Evolutionary conservation across 1,140 invertebrate species (phyloP).

Genomic region (Cryptotermes secundus): DNA sequence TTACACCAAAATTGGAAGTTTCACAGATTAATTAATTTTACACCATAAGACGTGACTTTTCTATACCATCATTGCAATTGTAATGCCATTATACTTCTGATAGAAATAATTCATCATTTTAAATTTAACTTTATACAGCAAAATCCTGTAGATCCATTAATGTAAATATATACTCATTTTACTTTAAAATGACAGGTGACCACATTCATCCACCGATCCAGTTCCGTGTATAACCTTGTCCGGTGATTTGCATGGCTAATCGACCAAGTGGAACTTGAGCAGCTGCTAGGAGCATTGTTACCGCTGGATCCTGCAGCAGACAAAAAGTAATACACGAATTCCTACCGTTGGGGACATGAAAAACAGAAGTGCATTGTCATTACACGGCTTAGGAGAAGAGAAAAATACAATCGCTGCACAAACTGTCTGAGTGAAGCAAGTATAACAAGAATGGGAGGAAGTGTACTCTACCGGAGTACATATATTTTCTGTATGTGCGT

Average conservation of each 20-base stretch:
- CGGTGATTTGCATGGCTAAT: conserved; percentile 15
- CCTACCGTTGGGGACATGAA: not conserved
- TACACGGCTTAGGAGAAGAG: not conserved
- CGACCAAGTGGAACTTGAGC: not conserved
- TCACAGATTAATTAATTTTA: too few relatives aligned
- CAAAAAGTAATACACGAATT: not conserved
- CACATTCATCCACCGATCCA: not conserved
- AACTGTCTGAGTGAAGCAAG: too few relatives aligned
- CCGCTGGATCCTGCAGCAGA: not conserved
- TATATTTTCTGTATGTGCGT: too few relatives aligned
- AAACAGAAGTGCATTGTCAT: conserved; percentile 1
- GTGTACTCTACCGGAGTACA: too few relatives aligned
- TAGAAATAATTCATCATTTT: not conserved
- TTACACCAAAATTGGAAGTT: too few relatives aligned
- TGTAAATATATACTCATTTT: too few relatives aligned
- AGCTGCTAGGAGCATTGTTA: not conserved
- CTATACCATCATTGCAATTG: too few relatives aligned
- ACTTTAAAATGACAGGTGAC: not conserved
- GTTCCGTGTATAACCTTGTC: not conserved
- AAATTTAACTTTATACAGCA: not conserved
- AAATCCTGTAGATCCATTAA: too few relatives aligned
- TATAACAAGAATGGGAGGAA: too few relatives aligned
- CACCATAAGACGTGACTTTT: too few relatives aligned
- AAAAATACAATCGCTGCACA: not conserved
- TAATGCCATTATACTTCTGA: not conserved